These are phyloP conservation scores for Trichomalopsis sarcophagae DNA, from an alignment of 1,140 invertebrate genomes.

Conservation along the genomic window DNA sequence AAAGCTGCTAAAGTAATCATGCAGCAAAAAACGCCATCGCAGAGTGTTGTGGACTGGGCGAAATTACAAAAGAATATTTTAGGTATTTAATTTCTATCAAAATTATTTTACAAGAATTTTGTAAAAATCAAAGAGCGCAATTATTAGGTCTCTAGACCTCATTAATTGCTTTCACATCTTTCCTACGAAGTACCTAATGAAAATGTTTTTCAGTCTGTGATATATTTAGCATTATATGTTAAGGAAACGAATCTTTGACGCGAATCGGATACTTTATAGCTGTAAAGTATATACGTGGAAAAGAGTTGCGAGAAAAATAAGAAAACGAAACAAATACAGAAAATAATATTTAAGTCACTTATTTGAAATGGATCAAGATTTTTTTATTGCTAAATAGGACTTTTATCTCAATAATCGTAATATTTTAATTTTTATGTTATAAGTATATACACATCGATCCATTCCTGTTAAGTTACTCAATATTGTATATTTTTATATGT, in stretches of 20 bases:
- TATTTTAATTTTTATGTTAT: constrained; percentile 14
- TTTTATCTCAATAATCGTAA: neutral
- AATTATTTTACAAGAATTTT: constrained; percentile 1
- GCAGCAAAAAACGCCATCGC: constrained; percentile 67
- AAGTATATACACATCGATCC: constrained; percentile 2
- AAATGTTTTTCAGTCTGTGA: constrained; percentile 23
- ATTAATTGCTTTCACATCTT: constrained; percentile 8
- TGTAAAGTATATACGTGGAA: neutral
- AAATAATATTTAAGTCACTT: neutral
- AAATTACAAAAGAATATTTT: constrained; percentile 64
- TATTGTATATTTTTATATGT: constrained; percentile 25
- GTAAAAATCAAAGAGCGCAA: constrained; percentile 6
- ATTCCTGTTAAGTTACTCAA: constrained; percentile 17
- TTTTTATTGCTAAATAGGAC: neutral
- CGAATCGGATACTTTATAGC: neutral
- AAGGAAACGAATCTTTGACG: neutral
- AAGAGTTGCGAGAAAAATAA: neutral
- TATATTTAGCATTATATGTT: constrained; percentile 7
- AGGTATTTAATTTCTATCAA: constrained; percentile 55
- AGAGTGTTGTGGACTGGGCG: constrained; percentile 75
- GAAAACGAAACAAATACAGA: neutral
- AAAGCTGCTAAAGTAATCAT: constrained; percentile 75
- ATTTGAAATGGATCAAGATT: constrained; percentile 25
- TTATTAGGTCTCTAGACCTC: neutral
- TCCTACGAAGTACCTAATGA: constrained; percentile 21